Conservation (phyloP, 2,113 vertebrate genomes). For the Notarius lentiginosus region DNA sequence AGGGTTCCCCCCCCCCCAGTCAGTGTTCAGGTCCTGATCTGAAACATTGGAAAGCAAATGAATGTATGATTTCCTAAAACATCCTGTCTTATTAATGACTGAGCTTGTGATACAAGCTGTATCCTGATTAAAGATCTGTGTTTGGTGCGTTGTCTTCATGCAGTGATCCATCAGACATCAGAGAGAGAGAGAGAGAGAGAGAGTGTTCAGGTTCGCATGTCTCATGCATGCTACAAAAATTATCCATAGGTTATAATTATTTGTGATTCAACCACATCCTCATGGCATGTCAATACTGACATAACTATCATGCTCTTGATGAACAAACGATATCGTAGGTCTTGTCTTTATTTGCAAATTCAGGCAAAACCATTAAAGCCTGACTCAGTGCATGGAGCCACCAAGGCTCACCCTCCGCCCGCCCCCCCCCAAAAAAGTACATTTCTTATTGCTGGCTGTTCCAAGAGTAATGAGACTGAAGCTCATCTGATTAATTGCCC, state of each 20-base stretch:
- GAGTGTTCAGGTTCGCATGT: background rate
- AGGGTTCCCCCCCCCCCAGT: no score
- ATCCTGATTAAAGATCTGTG: background rate
- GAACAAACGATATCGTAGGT: no score
- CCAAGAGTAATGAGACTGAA: background rate
- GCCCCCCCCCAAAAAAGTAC: background rate
- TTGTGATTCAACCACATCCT: background rate
- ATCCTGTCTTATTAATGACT: background rate
- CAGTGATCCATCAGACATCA: background rate
- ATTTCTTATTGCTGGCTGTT: background rate
- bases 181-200: no score
- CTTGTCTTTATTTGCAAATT: background rate
- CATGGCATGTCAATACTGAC: background rate
- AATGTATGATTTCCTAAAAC: background rate
- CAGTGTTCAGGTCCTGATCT: background rate
- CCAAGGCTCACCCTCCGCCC: background rate
- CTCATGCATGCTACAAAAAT: background rate
- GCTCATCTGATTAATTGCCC: conserved; percentile 15
- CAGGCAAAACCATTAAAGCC: background rate
- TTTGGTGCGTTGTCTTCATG: background rate
- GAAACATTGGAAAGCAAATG: background rate
- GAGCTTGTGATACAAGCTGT: background rate
- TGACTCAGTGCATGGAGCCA: no score
- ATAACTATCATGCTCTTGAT: background rate
- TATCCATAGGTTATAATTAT: background rate